Conservation (phyloP, 2,888 invertebrate genomes). For the Sinotaia quadrata region DNA sequence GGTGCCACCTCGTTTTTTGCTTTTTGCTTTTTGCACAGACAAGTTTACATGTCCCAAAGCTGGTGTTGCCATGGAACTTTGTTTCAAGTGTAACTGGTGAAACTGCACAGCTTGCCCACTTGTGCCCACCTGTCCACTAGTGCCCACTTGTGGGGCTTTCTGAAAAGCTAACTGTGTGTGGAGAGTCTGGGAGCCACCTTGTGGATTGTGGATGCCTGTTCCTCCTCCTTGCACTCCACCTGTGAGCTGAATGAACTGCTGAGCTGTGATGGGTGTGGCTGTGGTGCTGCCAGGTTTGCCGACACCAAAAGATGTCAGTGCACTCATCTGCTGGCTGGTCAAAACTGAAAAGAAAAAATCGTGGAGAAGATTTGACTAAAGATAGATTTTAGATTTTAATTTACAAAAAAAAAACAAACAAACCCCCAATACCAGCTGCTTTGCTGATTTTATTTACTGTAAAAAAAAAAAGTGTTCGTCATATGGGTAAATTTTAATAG, state of each 20-base stretch:
- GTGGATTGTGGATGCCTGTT: constrained; percentile 28
- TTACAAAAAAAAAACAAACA: no score
- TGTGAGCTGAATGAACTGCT: constrained; percentile 57
- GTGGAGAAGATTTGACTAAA: background rate
- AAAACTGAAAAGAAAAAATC: constrained; percentile 39
- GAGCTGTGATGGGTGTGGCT: constrained; percentile 46
- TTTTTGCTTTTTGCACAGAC: constrained; percentile 51
- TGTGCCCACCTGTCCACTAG: constrained; percentile 26
- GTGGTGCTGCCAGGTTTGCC: constrained; percentile 43
- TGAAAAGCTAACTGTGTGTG: constrained; percentile 49
- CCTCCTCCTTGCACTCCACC: constrained; percentile 33
- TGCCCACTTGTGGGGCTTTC: no score
- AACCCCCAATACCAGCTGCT: no score
- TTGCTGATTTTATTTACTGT: no score
- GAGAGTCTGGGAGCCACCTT: constrained; percentile 43
- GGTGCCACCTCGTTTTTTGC: constrained; percentile 60
- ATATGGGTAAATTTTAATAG: no score
- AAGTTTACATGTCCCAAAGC: constrained; percentile 34
- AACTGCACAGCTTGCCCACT: constrained; percentile 46
- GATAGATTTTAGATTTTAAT: background rate
- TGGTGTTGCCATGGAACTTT: constrained; percentile 34
- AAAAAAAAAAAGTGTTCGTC: no score
- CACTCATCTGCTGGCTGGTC: constrained; percentile 47
- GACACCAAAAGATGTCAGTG: constrained; percentile 47
- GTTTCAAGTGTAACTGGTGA: constrained; percentile 51